Percentiles rank a stretch among this genome's conserved stretches.
Evolutionary conservation across 2,888 invertebrate species (phyloP).

Genomic region (Coelinius sp.): DNA sequence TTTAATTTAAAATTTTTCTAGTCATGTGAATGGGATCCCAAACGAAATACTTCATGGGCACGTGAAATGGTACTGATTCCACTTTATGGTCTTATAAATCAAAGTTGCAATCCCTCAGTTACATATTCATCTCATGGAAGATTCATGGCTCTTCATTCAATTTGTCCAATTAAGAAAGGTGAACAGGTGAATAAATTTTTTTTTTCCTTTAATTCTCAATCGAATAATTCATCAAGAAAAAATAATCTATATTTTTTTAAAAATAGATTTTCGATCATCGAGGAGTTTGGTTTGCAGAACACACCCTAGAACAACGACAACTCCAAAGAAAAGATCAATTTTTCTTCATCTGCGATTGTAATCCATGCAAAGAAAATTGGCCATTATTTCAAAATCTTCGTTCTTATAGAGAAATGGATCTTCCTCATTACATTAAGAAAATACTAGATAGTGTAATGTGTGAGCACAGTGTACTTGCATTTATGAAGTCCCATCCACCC

Average conservation of each 20-base stretch:
- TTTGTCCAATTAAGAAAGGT: slow-evolving; percentile 80
- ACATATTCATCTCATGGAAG: slow-evolving; percentile 71
- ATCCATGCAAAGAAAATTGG: slow-evolving; percentile 82
- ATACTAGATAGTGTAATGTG: neutral
- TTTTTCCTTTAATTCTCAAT: neutral
- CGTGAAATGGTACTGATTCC: slow-evolving; percentile 81
- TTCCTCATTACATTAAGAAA: neutral
- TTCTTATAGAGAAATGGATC: slow-evolving; percentile 51
- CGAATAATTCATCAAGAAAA: too few relatives aligned
- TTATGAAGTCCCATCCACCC: neutral
- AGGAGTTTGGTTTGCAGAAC: slow-evolving; percentile 84
- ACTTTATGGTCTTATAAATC: slow-evolving; percentile 86
- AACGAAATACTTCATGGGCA: neutral
- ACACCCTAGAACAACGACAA: slow-evolving; percentile 74
- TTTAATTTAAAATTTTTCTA: neutral
- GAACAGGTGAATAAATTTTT: slow-evolving; percentile 60
- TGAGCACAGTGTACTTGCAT: neutral
- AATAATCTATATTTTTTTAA: too few relatives aligned
- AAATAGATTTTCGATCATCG: slow-evolving; percentile 82
- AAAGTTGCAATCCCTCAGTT: slow-evolving; percentile 90
- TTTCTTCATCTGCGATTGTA: slow-evolving; percentile 84
- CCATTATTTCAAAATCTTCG: slow-evolving; percentile 74
- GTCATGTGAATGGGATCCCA: slow-evolving; percentile 43
- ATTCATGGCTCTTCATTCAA: slow-evolving; percentile 73
- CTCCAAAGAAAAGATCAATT: slow-evolving; percentile 80